Evolutionary conservation across 1,140 invertebrate species (phyloP).

Genomic region (Drosophila novamexicana): DNA sequence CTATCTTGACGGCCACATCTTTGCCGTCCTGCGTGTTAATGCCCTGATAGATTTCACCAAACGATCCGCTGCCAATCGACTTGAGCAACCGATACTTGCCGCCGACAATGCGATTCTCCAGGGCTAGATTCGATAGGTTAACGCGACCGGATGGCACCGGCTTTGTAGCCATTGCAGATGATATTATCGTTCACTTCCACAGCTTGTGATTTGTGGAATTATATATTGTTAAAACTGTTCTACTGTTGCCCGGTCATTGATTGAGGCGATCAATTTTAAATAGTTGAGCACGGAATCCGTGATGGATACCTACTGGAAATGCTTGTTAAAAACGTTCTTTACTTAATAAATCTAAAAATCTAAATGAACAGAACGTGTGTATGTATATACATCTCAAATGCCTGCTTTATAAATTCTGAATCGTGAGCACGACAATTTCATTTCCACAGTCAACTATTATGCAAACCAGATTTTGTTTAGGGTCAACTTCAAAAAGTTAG

Average conservation of each 20-base stretch:
- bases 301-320: conserved; percentile 14
- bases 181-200: background rate
- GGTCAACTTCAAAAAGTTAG: background rate
- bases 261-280: conserved; percentile 12
- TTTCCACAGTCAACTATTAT: background rate
- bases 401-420: background rate
- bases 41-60: conserved; percentile 99
- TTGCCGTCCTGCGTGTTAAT: conserved; percentile 98
- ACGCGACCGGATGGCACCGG: background rate
- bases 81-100: conserved; percentile 98
- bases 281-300: conserved; percentile 10
- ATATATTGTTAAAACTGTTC: background rate
- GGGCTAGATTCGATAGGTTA: conserved; percentile 32
- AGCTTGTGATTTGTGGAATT: background rate
- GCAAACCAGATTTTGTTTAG: background rate
- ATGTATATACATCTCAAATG: conserved; percentile 5
- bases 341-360: conserved; percentile 30
- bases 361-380: conserved; percentile 28
- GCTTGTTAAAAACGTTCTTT: conserved; percentile 19
- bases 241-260: conserved; percentile 19
- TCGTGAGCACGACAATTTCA: background rate
- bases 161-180: background rate
- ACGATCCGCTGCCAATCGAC: conserved; percentile 99
- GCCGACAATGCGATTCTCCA: conserved; percentile 87
- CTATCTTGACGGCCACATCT: conserved; percentile 99